A percentile compares a stretch with the other conserved stretches of the same genome.
phyloP scores from a whole-genome alignment of 2,113 vertebrate species.

The Picathartes gymnocephalus region DNA sequence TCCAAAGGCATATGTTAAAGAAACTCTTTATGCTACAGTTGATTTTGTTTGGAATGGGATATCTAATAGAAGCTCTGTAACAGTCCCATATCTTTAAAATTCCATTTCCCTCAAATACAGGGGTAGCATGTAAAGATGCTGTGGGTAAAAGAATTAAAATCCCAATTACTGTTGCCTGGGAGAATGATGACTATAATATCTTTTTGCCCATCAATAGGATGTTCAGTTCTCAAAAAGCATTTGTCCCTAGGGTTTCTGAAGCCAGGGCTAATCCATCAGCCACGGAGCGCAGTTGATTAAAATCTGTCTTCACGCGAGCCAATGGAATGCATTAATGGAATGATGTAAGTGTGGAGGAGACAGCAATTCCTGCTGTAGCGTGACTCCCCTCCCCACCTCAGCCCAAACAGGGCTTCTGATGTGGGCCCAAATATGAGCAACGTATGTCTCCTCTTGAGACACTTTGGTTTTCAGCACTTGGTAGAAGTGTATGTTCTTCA shows the following conservation, averaged over 20 bases:
- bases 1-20: not conserved
- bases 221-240: constrained; percentile 28
- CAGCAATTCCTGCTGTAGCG: not conserved
- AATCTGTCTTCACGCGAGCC: not conserved
- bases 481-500: not conserved
- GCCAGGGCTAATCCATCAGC: constrained; percentile 7
- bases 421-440: not conserved
- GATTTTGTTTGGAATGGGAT: not conserved
- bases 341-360: not conserved
- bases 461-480: not conserved
- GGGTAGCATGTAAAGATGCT: not conserved
- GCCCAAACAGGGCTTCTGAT: not conserved
- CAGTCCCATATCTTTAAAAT: not conserved
- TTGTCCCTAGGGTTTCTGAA: constrained; percentile 30
- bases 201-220: constrained; percentile 11
- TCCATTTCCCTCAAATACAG: not conserved
- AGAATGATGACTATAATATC: constrained; percentile 23
- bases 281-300: not conserved
- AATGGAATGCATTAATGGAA: not conserved
- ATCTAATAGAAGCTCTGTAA: not conserved
- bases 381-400: not conserved
- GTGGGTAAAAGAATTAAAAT: constrained; percentile 21
- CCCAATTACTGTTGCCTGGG: constrained; percentile 5
- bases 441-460: not conserved
- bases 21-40: not conserved